A percentile compares a stretch with the other conserved stretches of the same genome.
phyloP scores from a whole-genome alignment of 37 sponge, comb jelly and placozoan genomes.

The Aphrocallistes beatrix region DNA sequence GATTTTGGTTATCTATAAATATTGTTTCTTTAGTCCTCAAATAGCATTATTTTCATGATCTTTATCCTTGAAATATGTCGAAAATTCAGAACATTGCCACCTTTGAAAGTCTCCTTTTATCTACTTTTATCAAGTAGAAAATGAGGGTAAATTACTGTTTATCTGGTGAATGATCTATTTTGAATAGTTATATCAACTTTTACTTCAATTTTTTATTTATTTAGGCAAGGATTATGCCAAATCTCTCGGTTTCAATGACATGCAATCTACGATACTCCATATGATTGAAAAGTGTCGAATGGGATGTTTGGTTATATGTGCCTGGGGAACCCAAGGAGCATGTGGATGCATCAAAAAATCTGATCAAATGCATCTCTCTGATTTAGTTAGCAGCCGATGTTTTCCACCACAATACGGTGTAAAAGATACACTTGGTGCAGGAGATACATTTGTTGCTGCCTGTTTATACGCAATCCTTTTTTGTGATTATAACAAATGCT shows the following conservation, averaged over 20 bases:
- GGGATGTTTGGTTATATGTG: slow-evolving; percentile 37
- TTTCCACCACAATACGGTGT: slow-evolving; percentile 30
- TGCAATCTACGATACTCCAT: background rate
- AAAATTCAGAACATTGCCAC: no score
- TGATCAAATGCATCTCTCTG: background rate
- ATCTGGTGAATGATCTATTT: no score
- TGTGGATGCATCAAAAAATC: slow-evolving; percentile 9
- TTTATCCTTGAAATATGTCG: no score
- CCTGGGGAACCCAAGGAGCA: slow-evolving; percentile 79
- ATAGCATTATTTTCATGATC: no score
- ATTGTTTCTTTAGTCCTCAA: no score
- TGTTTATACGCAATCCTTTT: slow-evolving; percentile 34
- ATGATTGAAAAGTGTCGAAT: background rate
- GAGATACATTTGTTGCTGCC: slow-evolving; percentile 78
- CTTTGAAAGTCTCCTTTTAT: no score
- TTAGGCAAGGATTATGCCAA: background rate
- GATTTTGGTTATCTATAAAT: no score
- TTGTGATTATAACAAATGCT: background rate
- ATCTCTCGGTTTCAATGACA: background rate
- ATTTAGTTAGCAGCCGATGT: slow-evolving; percentile 35
- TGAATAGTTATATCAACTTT: no score
- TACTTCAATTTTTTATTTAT: no score
- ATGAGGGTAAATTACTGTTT: no score
- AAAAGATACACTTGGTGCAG: slow-evolving; percentile 71
- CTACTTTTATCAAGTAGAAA: no score